A percentile compares a stretch with the other conserved stretches of the same genome.
These are phyloP conservation scores for Tetragonula carbonaria DNA, from an alignment of 2,888 invertebrate genomes.

Conservation along the genomic window DNA sequence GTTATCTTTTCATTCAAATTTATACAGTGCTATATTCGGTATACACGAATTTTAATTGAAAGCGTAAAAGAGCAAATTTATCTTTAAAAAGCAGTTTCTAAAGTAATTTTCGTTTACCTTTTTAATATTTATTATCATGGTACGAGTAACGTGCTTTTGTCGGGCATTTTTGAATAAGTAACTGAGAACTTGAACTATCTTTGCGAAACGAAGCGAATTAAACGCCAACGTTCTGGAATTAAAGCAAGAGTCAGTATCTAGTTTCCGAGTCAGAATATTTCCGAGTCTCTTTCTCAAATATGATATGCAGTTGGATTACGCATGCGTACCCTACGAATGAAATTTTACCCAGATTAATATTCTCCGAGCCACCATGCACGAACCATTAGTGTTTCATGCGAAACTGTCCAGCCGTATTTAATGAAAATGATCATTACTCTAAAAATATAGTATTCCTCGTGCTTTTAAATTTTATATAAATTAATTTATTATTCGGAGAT, in stretches of 20 bases:
- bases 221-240: background rate
- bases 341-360: conserved; percentile 35
- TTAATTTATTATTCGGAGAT: background rate
- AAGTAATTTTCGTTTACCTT: background rate
- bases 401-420: background rate
- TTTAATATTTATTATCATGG: background rate
- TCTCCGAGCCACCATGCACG: background rate
- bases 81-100: background rate
- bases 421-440: conserved; percentile 19
- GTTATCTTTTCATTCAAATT: conserved; percentile 25
- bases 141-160: background rate
- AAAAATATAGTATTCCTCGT: background rate
- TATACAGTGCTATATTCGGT: background rate
- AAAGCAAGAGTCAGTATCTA: background rate
- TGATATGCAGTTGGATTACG: conserved; percentile 20
- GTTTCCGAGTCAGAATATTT: conserved; percentile 15
- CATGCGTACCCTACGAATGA: conserved; percentile 18
- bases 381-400: background rate
- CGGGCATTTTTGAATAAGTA: background rate
- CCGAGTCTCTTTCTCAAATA: background rate
- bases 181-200: background rate
- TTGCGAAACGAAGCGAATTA: background rate
- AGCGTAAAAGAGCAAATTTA: background rate
- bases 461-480: background rate
- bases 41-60: background rate